Conservation (phyloP, 2,113 vertebrate genomes). For the Rhodinocichla rosea region DNA sequence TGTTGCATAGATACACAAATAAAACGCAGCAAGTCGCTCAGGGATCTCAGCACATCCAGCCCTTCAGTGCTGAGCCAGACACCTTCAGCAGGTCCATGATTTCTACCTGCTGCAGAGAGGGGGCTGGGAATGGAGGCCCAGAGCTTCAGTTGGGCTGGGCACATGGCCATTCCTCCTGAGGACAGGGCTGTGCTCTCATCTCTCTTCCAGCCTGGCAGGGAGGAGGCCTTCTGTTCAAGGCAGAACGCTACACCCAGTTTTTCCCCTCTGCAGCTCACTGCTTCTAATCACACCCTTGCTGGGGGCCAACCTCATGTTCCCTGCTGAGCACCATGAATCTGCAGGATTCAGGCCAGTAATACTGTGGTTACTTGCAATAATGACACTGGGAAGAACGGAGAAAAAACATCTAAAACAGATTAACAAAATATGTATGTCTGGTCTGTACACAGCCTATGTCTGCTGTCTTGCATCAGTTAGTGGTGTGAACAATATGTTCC, state of each 20-base stretch:
- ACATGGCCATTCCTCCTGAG: not conserved
- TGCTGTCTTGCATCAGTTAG: conserved; percentile 11
- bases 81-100: not conserved
- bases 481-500: conserved; percentile 16
- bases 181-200: not conserved
- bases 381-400: not conserved
- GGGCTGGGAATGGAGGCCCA: not conserved
- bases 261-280: not conserved
- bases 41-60: not conserved
- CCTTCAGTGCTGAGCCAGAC: accelerated
- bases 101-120: not conserved
- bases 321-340: conserved; percentile 34
- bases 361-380: conserved; percentile 42
- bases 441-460: not conserved
- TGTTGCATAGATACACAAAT: not conserved
- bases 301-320: conserved; percentile 19
- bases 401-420: not conserved
- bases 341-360: conserved; percentile 13
- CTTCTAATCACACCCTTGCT: conserved; percentile 40
- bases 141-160: not conserved
- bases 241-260: conserved; percentile 12
- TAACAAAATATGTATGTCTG: conserved; percentile 28
- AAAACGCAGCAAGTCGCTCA: accelerated
- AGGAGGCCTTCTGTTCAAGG: not conserved
- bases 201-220: not conserved